Percentiles rank a stretch among this genome's conserved stretches.
Conservation (phyloP, 2,888 invertebrate species). For the Panzeria rudis region DNA sequence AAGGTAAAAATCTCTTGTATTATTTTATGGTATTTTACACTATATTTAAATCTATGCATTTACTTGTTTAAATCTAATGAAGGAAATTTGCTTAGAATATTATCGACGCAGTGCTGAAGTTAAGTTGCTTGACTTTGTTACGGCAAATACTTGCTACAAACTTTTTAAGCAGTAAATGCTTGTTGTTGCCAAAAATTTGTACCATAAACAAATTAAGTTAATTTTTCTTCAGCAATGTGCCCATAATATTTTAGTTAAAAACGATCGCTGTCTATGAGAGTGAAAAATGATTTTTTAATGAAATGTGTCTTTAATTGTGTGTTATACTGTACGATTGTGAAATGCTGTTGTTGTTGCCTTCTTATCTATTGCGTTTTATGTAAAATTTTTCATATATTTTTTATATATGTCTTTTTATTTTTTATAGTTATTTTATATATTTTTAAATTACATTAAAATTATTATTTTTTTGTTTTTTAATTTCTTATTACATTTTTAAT, state of each 20-base stretch:
- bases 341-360: constrained; percentile 43
- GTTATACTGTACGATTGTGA: constrained; percentile 56
- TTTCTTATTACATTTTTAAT: constrained; percentile 47
- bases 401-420: constrained; percentile 33
- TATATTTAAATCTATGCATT: constrained; percentile 20
- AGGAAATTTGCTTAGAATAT: background rate
- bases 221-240: background rate
- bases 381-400: constrained; percentile 58
- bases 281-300: background rate
- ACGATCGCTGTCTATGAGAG: too few relatives aligned
- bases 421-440: constrained; percentile 46
- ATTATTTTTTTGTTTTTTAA: constrained; percentile 43
- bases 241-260: too few relatives aligned
- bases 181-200: background rate
- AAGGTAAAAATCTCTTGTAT: constrained; percentile 52
- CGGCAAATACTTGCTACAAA: background rate
- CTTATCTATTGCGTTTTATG: constrained; percentile 71
- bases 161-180: background rate
- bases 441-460: constrained; percentile 65
- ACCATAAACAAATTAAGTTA: background rate
- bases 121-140: background rate
- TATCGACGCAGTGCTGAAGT: background rate
- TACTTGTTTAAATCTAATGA: constrained; percentile 33
- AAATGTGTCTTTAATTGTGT: constrained; percentile 29
- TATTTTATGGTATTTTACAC: constrained; percentile 12